A percentile compares a stretch with the other conserved stretches of the same genome.
Conservation (phyloP, 2,888 invertebrate species). For the Sphinx pinastri region DNA sequence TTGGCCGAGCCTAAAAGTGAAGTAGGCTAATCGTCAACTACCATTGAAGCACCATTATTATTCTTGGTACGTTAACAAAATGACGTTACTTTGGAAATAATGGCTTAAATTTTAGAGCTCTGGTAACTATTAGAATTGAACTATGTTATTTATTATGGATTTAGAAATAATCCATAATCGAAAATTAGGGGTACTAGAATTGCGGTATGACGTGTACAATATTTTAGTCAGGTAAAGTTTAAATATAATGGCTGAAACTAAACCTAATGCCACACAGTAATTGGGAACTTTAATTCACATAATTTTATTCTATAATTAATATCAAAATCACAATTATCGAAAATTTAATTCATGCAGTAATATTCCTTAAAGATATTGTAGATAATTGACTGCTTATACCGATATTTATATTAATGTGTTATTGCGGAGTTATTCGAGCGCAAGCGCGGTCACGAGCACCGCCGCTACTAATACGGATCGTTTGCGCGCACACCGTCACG, state of each 20-base stretch:
- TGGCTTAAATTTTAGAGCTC: constrained; percentile 23
- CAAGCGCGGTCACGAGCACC: constrained; percentile 56
- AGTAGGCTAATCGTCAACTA: constrained; percentile 66
- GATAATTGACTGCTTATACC: constrained; percentile 46
- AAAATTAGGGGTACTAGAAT: constrained; percentile 22
- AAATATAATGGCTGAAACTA: neutral
- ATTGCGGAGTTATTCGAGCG: constrained; percentile 61
- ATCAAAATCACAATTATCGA: too few species aligned
- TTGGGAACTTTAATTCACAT: too few species aligned
- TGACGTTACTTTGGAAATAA: constrained; percentile 28
- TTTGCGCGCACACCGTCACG: constrained; percentile 76
- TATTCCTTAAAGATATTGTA: constrained; percentile 26
- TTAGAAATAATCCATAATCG: constrained; percentile 27
- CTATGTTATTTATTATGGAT: constrained; percentile 14
- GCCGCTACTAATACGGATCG: constrained; percentile 53
- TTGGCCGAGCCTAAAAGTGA: constrained; percentile 64
- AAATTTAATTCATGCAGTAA: too few species aligned
- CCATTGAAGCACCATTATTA: constrained; percentile 74
- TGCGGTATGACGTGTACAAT: neutral
- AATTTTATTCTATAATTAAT: too few species aligned
- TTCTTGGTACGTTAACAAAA: constrained; percentile 43
- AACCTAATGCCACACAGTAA: too few species aligned
- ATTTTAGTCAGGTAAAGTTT: neutral
- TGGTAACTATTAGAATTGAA: constrained; percentile 16
- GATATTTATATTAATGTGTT: constrained; percentile 45